These are phyloP conservation scores for Bubo scandiacus DNA, from an alignment of 2,113 vertebrate genomes.

Conservation along the genomic window DNA sequence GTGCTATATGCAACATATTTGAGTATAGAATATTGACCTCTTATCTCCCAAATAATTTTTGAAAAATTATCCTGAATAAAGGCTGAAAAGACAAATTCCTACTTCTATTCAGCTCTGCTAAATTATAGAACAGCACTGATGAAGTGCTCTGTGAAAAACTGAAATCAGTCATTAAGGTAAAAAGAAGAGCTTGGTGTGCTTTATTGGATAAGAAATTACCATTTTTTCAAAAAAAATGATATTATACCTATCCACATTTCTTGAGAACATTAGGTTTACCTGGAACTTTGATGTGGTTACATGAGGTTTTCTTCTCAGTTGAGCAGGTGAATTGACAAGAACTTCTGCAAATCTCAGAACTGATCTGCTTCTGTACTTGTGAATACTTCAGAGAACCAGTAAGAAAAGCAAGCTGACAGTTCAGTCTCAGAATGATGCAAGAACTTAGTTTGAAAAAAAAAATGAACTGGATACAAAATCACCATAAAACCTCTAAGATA, in stretches of 20 bases:
- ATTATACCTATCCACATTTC: not conserved
- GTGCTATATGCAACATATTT: not conserved
- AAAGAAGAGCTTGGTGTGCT: fast-evolving
- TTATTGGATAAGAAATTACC: not conserved
- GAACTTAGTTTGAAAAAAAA: not conserved
- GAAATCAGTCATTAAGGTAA: not conserved
- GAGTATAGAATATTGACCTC: not conserved
- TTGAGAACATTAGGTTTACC: not conserved
- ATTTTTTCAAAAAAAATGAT: not conserved
- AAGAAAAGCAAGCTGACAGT: not conserved
- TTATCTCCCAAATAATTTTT: not conserved
- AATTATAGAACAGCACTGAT: not conserved
- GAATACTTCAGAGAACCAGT: not conserved
- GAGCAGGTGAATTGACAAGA: not conserved
- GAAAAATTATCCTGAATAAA: not conserved
- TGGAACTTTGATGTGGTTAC: not conserved
- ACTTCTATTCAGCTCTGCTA: not conserved
- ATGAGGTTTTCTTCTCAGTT: not conserved
- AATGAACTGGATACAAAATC: not conserved
- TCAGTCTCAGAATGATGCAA: not conserved
- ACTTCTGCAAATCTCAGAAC: not conserved
- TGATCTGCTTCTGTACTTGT: not conserved
- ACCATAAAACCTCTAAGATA: not conserved
- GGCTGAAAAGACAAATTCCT: not conserved
- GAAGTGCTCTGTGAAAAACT: not conserved